Evolutionary conservation across 2,888 invertebrate genomes (phyloP), one percentile per base, ranked within the genome.

Genomic region (Drosophila pseudotalamancana): DNA sequence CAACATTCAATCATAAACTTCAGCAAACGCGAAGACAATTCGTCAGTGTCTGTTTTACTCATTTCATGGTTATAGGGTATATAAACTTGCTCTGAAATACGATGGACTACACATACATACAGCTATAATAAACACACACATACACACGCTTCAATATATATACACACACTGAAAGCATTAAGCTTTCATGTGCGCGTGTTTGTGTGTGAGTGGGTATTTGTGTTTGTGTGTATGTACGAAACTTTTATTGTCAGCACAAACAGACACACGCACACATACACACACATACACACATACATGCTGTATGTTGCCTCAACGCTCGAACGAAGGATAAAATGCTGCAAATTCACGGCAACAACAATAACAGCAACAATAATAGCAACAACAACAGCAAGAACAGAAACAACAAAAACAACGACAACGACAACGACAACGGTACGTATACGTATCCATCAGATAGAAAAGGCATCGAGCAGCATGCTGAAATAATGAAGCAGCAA

Each of bases 391-490:
- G 45, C 25, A 51, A 18, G 27, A 51, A 34, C 19, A 53, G 40
- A 55, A 42, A 14, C n/a, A 53, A 25, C 62, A 56, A 16, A 18
- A 31, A 9, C 31, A 21, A 32, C 29, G 39, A 64, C 56, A 69
- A 56, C 72, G 48, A 35, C 45, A 35, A 57, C 59, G 64, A 57
- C 69, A 29, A 87, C 87, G 72, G 75, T 81, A 81, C 85, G 88
- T 87, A 82, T 83, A 87, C 86, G 86, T 87, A 83, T 83, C 83
- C 87, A 84, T 84, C 84, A 84, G 86, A 88, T 84, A 83, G 87
- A 84, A 85, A 79, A 72, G 85, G 85, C 83, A 82, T 84, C 86
- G 86, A 82, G 85, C 78, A 81, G 87, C 88, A 83, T 87, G 86
- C 77, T 88, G 71, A 87, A 88, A 84, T 84, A 84, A 84, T 84